A percentile compares a stretch with the other conserved stretches of the same genome.
Evolutionary conservation across 1,140 invertebrate species (phyloP).

Genomic region (Episyrphus balteatus): DNA sequence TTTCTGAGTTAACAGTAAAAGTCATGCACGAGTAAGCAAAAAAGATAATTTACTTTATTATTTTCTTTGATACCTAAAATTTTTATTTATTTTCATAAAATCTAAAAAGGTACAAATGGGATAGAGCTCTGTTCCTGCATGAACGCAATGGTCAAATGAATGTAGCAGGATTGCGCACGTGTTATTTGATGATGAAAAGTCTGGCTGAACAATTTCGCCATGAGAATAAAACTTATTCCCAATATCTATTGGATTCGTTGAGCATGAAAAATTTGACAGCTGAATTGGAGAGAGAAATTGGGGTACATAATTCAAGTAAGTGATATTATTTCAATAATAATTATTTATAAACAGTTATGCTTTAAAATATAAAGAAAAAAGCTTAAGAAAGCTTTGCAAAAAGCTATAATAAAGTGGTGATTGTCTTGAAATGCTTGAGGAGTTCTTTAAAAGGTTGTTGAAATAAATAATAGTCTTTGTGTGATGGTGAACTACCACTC

Average conservation of each 20-base stretch:
- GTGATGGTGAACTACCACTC: too few relatives aligned
- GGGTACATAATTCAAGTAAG: conserved; percentile 40
- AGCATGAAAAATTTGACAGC: conserved; percentile 21
- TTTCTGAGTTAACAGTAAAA: conserved; percentile 54
- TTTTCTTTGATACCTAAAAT: too few relatives aligned
- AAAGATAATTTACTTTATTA: too few relatives aligned
- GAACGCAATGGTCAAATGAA: conserved; percentile 38
- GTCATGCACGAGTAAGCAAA: conserved; percentile 53
- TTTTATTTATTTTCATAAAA: too few relatives aligned
- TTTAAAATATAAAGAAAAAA: too few relatives aligned
- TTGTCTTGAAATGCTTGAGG: too few relatives aligned
- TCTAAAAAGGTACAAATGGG: conserved; percentile 45
- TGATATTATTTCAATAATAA: conserved; percentile 4
- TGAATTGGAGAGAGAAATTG: conserved; percentile 39
- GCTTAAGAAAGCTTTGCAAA: too few relatives aligned
- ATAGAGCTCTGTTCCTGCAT: conserved; percentile 38
- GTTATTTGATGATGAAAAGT: conserved; percentile 36
- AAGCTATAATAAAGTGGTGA: too few relatives aligned
- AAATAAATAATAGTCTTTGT: too few relatives aligned
- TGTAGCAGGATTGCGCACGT: conserved; percentile 38
- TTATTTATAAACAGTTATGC: too few relatives aligned
- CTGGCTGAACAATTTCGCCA: conserved; percentile 33
- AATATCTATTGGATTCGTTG: conserved; percentile 24
- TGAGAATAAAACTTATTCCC: conserved; percentile 31
- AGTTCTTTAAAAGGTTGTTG: too few relatives aligned